Percentiles rank a stretch among this genome's conserved stretches.
Evolutionary conservation across 1,140 invertebrate genomes (phyloP).

Genomic region (Penaeus vannamei): DNA sequence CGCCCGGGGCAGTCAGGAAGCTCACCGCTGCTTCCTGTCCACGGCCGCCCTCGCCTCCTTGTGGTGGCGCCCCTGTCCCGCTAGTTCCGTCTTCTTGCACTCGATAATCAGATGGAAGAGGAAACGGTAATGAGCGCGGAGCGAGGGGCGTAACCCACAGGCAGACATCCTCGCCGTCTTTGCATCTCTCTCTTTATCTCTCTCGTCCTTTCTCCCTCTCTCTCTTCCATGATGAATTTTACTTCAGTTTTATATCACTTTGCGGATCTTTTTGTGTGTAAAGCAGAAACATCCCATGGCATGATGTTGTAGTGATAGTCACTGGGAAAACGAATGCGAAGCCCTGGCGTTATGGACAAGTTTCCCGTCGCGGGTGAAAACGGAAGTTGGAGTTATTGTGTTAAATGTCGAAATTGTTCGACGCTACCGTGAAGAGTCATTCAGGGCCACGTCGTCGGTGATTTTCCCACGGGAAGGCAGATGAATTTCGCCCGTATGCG

Average conservation of each 20-base stretch:
- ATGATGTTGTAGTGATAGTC: no score
- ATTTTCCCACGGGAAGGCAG: constrained; percentile 40
- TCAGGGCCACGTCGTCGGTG: background rate
- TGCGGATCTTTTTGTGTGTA: no score
- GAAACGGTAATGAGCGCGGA: constrained; percentile 27
- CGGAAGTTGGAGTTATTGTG: constrained; percentile 47
- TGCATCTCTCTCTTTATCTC: background rate
- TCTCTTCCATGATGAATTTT: background rate
- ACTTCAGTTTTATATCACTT: background rate
- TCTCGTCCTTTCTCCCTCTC: constrained; percentile 30
- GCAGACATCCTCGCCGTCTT: background rate
- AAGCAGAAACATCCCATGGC: no score
- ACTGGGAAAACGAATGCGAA: no score
- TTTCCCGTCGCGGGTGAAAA: constrained; percentile 34
- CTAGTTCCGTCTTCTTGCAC: constrained; percentile 39
- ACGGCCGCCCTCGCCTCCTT: constrained; percentile 33
- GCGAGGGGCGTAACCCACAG: background rate
- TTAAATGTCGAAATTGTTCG: constrained; percentile 52
- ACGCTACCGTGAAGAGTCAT: constrained; percentile 8
- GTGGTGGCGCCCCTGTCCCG: background rate
- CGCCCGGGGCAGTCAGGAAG: constrained; percentile 35
- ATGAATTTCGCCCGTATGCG: constrained; percentile 30
- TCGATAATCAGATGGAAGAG: constrained; percentile 40
- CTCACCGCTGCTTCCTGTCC: constrained; percentile 52
- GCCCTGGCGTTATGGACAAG: no score